Conservation (phyloP, 2,113 vertebrate species). For the Dasyurus viverrinus region DNA sequence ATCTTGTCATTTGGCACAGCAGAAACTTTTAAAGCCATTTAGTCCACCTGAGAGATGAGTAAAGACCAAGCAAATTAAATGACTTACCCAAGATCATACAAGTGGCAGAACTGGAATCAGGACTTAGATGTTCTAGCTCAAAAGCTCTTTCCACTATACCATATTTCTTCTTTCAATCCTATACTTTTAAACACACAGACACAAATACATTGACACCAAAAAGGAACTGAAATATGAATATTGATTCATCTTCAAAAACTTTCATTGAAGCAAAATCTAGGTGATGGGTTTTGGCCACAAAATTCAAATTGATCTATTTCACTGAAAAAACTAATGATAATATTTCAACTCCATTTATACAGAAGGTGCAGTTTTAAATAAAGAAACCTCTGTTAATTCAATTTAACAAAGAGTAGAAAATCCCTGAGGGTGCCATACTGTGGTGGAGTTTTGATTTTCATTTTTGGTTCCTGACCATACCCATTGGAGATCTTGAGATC, state of each 20-base stretch:
- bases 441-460: background rate
- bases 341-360: conserved; percentile 24
- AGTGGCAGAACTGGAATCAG: background rate
- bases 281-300: conserved; percentile 28
- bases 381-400: background rate
- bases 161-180: background rate
- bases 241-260: conserved; percentile 49
- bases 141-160: background rate
- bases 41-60: background rate
- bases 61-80: background rate
- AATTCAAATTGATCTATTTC: conserved; percentile 47
- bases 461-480: background rate
- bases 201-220: background rate
- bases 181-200: background rate
- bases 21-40: background rate
- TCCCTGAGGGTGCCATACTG: background rate
- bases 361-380: background rate
- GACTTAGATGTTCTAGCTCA: background rate
- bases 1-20: background rate
- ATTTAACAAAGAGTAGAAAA: background rate
- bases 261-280: conserved; percentile 47
- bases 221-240: background rate
- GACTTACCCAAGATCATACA: background rate
- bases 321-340: conserved; percentile 43
- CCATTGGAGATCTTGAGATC: background rate